Evolutionary conservation across 1,140 invertebrate species (phyloP), one percentile per base, ranked within the genome.

Genomic region (Cryptotermes secundus): DNA sequence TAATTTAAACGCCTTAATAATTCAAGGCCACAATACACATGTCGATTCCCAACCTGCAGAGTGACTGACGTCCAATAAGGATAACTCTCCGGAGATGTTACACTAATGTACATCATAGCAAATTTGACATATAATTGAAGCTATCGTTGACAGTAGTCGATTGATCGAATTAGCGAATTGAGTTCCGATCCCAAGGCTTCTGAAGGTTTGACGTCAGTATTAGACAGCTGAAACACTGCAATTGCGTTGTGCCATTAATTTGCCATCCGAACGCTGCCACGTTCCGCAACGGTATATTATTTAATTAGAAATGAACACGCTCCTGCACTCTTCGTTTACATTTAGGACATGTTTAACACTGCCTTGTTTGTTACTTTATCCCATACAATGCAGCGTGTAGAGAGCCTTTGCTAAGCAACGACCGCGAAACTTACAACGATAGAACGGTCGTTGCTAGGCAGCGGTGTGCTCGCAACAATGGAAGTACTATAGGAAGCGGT

Each of bases 131-230:
- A 16, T 72, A 72, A 72, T 72, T 72, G 59, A 72, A 72, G 59
- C 26, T 31, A 72, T 31, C 59, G 59, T 31, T 72, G n/a, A 31
- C 59, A 26, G n/a, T 72, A 19, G 45, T 72, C 59, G 7, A 31
- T 72, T 72, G 59, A 72, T 72, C 59, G 59, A 72, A 72, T 72
- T 72, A 72, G 59, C 6, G 59, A 72, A n/a, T 31, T 72, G 59
- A 12, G 59, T 31, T 31, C 31, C 59, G 26, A n/a, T 72, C 59
- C 59, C 45, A 49, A 49, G 45, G 45, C 45, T 49, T 49, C n/a
- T 31, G 59, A 72, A 31, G n/a, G 26, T 72, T 72, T 72, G 59
- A 72, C 59, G 59, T 72, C 59, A 31, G 59, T n/a, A 31, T 72
- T 72, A 31, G 59, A 72, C 59, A 72, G n/a, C 4, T 26, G 59